Base-by-base conservation (phyloP, 2,888 invertebrate species). In the Leptothorax acervorum region DNA sequence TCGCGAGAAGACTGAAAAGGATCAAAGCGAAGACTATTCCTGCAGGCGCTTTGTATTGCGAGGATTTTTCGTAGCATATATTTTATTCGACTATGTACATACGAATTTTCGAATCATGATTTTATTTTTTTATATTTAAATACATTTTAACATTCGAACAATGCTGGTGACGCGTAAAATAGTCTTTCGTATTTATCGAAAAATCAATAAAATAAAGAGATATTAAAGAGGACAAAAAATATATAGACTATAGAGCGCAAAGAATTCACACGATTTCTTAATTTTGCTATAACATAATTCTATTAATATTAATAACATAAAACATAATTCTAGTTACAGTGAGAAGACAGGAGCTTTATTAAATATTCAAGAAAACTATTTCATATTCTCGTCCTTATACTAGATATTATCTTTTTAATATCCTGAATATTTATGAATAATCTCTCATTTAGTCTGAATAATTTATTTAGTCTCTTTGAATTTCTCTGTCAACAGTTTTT, bases 1-100 rank as follows among this genome's bases (percentile, higher is more conserved):
- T 91, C 8, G 89, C 92, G 39, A 88, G 90, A 15, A 88, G 57
- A 83, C 88, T 76, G 78, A 83, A 71, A 23, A 90, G 82, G 86
- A 68, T 55, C 87, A 91, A 84, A 82, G 9, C 60, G 12, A 81
- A 73, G 23, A 28, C 53, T 39, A 18, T 15, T 60, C 12, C 79
- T 28, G 15, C 51, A 1, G 18, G 12, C 70, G n/a, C 12, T 23
- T 73, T 81, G 23, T 55, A 55, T 39, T 73, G 60, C 48, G 28
- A 39, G 11, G 12, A 73, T 45, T 1, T 81, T 73, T 81, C 35
- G 1, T 79, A 81, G 60, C n/a, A 12, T 23, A n/a, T 12, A 57
- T 79, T 45, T 79, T 71, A 79, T 45, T 57, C 9, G 31, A 66
- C 15, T 9, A 51, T 28, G 39, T 57, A 76, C 31, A 70, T 48